Percentiles rank a stretch among this genome's conserved stretches.
Evolutionary conservation across 2,797 vertebrate species (phyloP).

Genomic region (Sebastes wilsoni): DNA sequence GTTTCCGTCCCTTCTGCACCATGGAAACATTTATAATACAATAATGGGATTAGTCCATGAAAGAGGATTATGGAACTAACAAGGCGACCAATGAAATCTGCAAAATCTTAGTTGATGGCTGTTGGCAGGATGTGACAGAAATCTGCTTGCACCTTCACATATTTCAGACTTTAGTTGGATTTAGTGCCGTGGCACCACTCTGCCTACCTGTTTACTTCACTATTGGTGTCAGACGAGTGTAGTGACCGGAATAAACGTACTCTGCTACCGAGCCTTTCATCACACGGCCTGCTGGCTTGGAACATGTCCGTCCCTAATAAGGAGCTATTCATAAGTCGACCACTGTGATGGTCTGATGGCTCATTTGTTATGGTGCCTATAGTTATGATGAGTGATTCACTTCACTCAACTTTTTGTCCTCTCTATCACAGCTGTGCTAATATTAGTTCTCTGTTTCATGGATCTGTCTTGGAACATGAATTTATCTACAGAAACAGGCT

Average conservation of each 20-base stretch:
- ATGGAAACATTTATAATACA: not conserved
- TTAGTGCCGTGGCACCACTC: not conserved
- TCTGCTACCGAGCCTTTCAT: not conserved
- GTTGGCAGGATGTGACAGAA: not conserved
- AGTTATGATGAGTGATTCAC: not conserved
- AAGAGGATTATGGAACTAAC: not conserved
- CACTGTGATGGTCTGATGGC: not conserved
- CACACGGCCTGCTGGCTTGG: not conserved
- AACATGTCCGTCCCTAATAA: not conserved
- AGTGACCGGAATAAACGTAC: not conserved
- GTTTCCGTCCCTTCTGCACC: not conserved
- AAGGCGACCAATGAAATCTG: not conserved
- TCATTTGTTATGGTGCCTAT: not conserved
- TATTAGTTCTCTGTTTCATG: not conserved
- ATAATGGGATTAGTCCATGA: not conserved
- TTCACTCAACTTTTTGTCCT: not conserved
- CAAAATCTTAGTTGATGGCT: not conserved
- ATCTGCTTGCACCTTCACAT: not conserved
- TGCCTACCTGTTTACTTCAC: not conserved
- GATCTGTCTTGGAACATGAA: not conserved
- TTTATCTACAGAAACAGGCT: not conserved
- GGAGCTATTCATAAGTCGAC: not conserved
- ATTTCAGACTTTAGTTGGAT: not conserved
- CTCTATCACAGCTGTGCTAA: not conserved
- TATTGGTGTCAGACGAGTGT: not conserved